Conservation (phyloP, 92 coral and sea anemone genomes). For the Parazoanthus atlanticus region DNA sequence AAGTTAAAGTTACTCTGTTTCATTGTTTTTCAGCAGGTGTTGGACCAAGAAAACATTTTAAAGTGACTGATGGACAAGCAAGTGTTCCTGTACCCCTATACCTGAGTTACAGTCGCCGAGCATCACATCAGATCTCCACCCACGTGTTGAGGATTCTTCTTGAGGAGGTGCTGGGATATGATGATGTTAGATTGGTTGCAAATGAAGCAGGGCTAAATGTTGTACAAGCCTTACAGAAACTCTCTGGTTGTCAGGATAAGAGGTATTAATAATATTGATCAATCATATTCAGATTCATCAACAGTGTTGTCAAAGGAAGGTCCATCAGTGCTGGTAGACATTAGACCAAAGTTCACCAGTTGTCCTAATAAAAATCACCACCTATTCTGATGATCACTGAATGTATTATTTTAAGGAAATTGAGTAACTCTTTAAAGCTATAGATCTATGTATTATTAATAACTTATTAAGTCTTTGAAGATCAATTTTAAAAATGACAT, state of each 20-base stretch:
- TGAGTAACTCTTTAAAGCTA: too few relatives aligned
- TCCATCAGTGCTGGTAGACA: too few relatives aligned
- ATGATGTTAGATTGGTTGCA: slow-evolving; percentile 63
- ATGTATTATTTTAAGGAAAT: too few relatives aligned
- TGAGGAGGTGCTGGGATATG: slow-evolving; percentile 80
- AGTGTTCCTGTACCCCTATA: slow-evolving; percentile 60
- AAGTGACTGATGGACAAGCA: slow-evolving; percentile 42
- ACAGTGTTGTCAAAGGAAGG: too few relatives aligned
- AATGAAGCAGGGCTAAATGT: slow-evolving; percentile 50
- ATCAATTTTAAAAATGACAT: too few relatives aligned
- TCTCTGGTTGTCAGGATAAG: slow-evolving; percentile 48
- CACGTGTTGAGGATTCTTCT: slow-evolving; percentile 69
- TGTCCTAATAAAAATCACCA: too few relatives aligned
- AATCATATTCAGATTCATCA: neutral
- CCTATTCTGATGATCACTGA: too few relatives aligned
- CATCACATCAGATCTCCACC: slow-evolving; percentile 75
- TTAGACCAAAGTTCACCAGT: too few relatives aligned
- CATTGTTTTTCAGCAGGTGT: slow-evolving; percentile 29
- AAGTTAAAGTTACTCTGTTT: too few relatives aligned
- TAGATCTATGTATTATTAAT: too few relatives aligned
- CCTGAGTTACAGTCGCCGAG: slow-evolving; percentile 67
- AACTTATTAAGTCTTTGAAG: too few relatives aligned
- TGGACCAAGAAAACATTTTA: slow-evolving; percentile 67
- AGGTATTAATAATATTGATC: neutral
- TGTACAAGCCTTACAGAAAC: slow-evolving; percentile 42